Conservation (phyloP, 2,797 vertebrate species). For the Pseudochirops cupreus region DNA sequence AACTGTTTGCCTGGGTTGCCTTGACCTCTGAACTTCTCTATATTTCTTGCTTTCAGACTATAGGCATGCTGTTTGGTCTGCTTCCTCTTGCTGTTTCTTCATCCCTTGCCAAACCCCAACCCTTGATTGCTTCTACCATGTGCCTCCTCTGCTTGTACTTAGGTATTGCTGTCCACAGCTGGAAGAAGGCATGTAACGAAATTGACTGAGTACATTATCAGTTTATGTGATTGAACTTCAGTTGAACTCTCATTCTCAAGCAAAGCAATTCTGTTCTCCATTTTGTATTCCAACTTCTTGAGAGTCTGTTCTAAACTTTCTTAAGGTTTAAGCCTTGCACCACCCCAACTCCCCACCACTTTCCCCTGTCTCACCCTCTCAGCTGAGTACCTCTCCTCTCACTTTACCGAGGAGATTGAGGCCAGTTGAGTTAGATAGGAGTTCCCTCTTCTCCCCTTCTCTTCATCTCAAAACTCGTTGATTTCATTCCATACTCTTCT, state of each 20-base stretch:
- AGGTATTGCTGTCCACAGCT: neutral
- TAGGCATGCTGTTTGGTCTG: neutral
- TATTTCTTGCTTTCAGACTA: neutral
- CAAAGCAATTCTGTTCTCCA: neutral
- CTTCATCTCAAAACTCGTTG: neutral
- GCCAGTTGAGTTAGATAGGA: neutral
- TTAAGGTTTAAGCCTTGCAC: neutral
- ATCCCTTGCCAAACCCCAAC: neutral
- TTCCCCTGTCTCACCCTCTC: neutral
- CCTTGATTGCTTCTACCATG: neutral
- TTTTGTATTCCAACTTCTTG: neutral
- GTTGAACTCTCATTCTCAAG: neutral
- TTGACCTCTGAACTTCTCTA: neutral
- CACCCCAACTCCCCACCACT: neutral
- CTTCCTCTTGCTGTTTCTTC: neutral
- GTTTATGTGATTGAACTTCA: neutral
- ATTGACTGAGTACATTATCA: neutral
- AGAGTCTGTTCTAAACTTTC: neutral
- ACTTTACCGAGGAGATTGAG: neutral
- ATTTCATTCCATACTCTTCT: neutral
- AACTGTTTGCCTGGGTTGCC: neutral
- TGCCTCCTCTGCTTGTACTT: neutral
- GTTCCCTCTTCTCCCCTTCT: neutral
- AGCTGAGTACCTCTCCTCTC: neutral
- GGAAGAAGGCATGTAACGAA: neutral